A percentile compares a stretch with the other conserved stretches of the same genome.
Evolutionary conservation across 2,797 vertebrate species (phyloP).

Genomic region (Atherinosoma microstoma): DNA sequence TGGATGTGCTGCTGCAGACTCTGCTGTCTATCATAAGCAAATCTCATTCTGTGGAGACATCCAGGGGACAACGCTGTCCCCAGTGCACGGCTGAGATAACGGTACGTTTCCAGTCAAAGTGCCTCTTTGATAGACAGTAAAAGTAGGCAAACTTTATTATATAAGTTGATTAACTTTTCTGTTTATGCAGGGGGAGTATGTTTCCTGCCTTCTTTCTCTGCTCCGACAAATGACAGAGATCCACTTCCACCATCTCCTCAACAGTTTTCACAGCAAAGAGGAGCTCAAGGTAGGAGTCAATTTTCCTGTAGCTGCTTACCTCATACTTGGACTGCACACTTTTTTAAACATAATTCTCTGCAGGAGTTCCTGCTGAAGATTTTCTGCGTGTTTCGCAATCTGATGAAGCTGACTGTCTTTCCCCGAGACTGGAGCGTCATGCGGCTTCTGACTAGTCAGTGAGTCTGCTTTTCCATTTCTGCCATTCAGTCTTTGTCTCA

Average conservation of each 20-base stretch:
- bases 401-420: conserved; percentile 99
- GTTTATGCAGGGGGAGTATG: conserved; percentile 92
- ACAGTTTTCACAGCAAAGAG: conserved; percentile 99
- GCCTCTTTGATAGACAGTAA: conserved; percentile 6
- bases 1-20: conserved; percentile 99
- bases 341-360: conserved; percentile 37
- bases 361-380: conserved; percentile 98
- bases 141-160: conserved; percentile 12
- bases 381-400: conserved; percentile 98
- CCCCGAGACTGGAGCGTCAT: conserved; percentile 99
- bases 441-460: conserved; percentile 99
- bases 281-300: conserved; percentile 89
- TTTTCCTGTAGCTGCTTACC: conserved; percentile 15
- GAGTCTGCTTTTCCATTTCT: conserved; percentile 71
- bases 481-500: conserved; percentile 42
- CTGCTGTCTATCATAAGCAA: conserved; percentile 99
- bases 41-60: conserved; percentile 98
- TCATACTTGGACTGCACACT: conserved; percentile 16
- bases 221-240: conserved; percentile 98
- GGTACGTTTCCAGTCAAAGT: conserved; percentile 36
- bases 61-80: conserved; percentile 99
- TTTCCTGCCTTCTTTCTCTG: conserved; percentile 97
- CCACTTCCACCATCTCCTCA: conserved; percentile 96
- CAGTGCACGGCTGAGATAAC: conserved; percentile 99
- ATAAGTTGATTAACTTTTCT: conserved; percentile 26